Percentiles rank a stretch among this genome's conserved stretches.
These are phyloP conservation scores for Anastrepha ludens DNA, from an alignment of 1,140 invertebrate species.

Conservation along the genomic window DNA sequence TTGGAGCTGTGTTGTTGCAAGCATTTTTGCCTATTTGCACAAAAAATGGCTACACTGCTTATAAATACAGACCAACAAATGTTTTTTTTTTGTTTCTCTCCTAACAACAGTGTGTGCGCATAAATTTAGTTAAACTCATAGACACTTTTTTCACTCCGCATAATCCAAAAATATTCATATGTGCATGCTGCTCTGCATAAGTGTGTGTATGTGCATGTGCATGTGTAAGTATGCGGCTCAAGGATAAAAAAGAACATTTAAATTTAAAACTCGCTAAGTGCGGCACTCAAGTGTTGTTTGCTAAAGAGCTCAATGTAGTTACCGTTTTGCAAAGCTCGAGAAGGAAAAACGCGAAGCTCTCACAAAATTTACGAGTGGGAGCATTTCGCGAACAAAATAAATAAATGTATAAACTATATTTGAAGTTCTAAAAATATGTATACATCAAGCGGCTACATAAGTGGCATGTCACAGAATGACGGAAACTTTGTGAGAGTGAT, in stretches of 20 bases:
- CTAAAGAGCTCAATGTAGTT: neutral
- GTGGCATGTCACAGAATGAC: too few species aligned
- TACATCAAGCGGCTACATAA: too few species aligned
- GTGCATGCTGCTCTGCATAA: too few species aligned
- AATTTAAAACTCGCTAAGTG: conserved; percentile 37
- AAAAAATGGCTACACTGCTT: neutral
- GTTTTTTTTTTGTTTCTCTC: too few species aligned
- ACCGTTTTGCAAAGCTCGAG: neutral
- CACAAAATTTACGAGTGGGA: neutral
- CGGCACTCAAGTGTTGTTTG: conserved; percentile 22
- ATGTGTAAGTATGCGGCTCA: neutral
- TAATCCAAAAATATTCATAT: neutral
- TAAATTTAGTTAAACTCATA: conserved; percentile 2
- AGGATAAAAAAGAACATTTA: conserved; percentile 39
- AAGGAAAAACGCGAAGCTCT: neutral
- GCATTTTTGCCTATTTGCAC: neutral
- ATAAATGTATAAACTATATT: too few species aligned
- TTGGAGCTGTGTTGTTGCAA: neutral
- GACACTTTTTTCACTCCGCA: neutral
- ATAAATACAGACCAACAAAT: too few species aligned
- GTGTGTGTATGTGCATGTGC: neutral
- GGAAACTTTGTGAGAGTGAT: too few species aligned
- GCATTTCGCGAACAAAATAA: neutral
- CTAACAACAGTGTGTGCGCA: too few species aligned
- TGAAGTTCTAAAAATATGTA: too few species aligned